Evolutionary conservation across 2,888 invertebrate genomes (phyloP), one percentile per base, ranked within the genome.

Genomic region (Nineta flava): DNA sequence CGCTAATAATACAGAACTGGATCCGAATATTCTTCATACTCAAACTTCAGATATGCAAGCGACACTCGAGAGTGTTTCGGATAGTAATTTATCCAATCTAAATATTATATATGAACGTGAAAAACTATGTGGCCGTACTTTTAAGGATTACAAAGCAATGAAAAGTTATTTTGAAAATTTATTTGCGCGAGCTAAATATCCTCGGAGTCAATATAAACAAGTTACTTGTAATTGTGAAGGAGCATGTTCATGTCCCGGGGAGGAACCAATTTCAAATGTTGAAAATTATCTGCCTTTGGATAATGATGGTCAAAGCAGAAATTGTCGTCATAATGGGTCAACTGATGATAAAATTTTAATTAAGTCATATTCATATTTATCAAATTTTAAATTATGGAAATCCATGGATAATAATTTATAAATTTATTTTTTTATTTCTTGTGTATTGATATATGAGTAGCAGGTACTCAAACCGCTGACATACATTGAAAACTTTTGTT

Each of bases 171-270:
- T 51, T 35, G 51, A 53, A 42, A 44, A 49, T 44, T 13, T 49
- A 7, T 49, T 49, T 21, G 15, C 38, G 34, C 21, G 41, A 16
- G 34, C 49, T 10, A 49, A 49, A 21, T 35, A 45, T 38, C 49
- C 44, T 9, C 32, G 34, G 1, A 49, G 35, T 9, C 10, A 32
- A 16, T 44, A 44, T 13, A 32, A 48, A 38, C 21, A 48, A 13
- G 46, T 16, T 41, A 21, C 13, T 10, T 53, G 53, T n/a, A 46
- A 50, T 21, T 53, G 53, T 43, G 48, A 50, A 40, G 51, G 50
- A 3, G 53, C 51, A 16, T 53, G 51, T 47, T 21, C 15, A 6
- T 51, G 51, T 40, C n/a, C 32, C 4, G 16, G 9, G 9, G 26
- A 31, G 2, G 32, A 31, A 2, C 15, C 7, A 15, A 42, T 17